A percentile compares a stretch with the other conserved stretches of the same genome.
These are phyloP conservation scores for Orthosia gracilis DNA, from an alignment of 2,888 invertebrate genomes.

Conservation along the genomic window DNA sequence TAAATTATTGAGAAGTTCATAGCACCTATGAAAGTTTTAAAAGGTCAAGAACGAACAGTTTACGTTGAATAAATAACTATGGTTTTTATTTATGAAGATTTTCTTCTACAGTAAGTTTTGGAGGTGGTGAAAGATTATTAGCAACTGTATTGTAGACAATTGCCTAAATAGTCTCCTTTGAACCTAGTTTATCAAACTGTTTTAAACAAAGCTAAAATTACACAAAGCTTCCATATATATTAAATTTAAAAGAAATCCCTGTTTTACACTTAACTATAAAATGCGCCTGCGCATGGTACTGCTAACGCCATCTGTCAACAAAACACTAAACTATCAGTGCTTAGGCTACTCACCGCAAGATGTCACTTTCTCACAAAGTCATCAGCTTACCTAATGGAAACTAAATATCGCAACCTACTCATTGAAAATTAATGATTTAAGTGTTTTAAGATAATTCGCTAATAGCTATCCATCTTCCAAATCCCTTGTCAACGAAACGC, in stretches of 20 bases:
- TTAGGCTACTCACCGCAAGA: constrained; percentile 76
- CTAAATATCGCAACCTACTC: constrained; percentile 19
- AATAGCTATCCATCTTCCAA: constrained; percentile 75
- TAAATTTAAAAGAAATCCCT: background rate
- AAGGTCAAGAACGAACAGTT: constrained; percentile 37
- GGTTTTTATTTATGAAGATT: constrained; percentile 12
- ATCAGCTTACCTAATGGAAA: constrained; percentile 8
- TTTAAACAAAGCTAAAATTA: background rate
- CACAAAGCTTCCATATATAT: background rate
- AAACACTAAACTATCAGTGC: constrained; percentile 45
- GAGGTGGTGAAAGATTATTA: background rate
- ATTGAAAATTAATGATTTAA: constrained; percentile 62
- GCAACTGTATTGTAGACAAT: background rate
- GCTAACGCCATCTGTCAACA: constrained; percentile 77
- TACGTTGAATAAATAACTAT: constrained; percentile 30
- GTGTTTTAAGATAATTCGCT: constrained; percentile 64
- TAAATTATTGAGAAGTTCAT: constrained; percentile 3
- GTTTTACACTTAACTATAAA: background rate
- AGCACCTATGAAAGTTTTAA: constrained; percentile 11
- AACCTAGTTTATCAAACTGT: background rate
- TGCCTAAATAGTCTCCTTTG: background rate
- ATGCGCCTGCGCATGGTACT: constrained; percentile 76
- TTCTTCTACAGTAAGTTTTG: background rate
- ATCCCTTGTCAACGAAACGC: constrained; percentile 77
- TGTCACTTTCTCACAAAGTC: constrained; percentile 59